Conservation (phyloP, 1,140 invertebrate species). For the Notospermus geniculatus region DNA sequence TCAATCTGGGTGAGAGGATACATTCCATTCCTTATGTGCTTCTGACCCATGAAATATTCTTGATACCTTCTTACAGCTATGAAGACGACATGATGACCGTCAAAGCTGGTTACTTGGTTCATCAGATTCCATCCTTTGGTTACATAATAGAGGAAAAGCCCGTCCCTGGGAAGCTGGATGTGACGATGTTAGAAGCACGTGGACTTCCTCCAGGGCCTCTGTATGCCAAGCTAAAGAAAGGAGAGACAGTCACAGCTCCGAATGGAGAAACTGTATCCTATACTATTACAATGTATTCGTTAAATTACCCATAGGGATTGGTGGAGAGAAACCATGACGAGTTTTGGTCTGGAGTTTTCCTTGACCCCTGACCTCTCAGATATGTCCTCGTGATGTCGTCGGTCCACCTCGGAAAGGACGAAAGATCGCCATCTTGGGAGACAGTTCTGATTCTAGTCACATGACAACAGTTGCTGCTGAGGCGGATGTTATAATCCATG, state of each 20-base stretch:
- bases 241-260: conserved; percentile 42
- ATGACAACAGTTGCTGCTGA: conserved; percentile 44
- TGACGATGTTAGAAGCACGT: conserved; percentile 35
- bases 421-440: conserved; percentile 55
- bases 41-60: too few relatives aligned
- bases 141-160: conserved; percentile 52
- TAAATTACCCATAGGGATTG: too few relatives aligned
- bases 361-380: conserved; percentile 29
- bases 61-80: conserved; percentile 27
- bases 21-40: too few relatives aligned
- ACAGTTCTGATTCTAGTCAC: conserved; percentile 50
- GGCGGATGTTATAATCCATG: conserved; percentile 57
- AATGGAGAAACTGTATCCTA: conserved; percentile 38
- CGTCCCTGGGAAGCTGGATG: conserved; percentile 49
- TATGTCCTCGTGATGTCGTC: conserved; percentile 48
- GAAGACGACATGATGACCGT: conserved; percentile 43
- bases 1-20: too few relatives aligned
- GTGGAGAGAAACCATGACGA: too few relatives aligned
- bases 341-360: too few relatives aligned
- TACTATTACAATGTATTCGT: neutral
- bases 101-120: conserved; percentile 50
- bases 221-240: conserved; percentile 52
- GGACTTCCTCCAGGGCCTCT: conserved; percentile 53
- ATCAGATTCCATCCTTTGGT: conserved; percentile 56
- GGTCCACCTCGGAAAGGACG: conserved; percentile 46